Conservation (phyloP, 2,113 vertebrate genomes). For the Genyomyrus donnyi region DNA sequence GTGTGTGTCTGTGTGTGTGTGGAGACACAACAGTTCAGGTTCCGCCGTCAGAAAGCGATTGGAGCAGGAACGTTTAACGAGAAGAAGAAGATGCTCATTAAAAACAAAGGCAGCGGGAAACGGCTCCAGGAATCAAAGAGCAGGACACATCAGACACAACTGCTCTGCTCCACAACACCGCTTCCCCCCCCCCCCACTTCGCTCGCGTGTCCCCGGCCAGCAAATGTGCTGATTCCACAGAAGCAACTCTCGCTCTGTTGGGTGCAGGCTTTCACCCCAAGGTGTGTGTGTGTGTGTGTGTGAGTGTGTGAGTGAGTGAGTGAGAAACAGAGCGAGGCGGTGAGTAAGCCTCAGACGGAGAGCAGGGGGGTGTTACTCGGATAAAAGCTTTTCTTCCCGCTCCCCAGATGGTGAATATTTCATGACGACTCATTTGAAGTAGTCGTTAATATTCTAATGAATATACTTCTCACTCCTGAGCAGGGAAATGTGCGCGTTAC, state of each 20-base stretch:
- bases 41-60: not conserved
- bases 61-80: not conserved
- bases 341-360: not conserved
- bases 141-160: not conserved
- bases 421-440: conserved; percentile 17
- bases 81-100: not conserved
- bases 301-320: not conserved
- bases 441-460: conserved; percentile 11
- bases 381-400: conserved; percentile 16
- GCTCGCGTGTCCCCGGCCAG: not conserved
- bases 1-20: not conserved
- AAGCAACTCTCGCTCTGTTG: not conserved
- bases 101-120: not conserved
- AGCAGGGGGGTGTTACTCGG: conserved; percentile 9
- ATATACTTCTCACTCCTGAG: not conserved
- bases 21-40: not conserved
- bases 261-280: not conserved
- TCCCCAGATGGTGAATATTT: conserved; percentile 12
- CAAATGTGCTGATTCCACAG: not conserved
- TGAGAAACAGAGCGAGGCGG: not conserved
- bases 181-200: not conserved
- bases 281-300: not conserved
- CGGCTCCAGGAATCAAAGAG: not conserved
- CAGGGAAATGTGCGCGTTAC: not conserved
- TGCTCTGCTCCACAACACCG: not conserved